phyloP scores from a whole-genome alignment of 1,140 invertebrate genomes.

The Solenopsis invicta region DNA sequence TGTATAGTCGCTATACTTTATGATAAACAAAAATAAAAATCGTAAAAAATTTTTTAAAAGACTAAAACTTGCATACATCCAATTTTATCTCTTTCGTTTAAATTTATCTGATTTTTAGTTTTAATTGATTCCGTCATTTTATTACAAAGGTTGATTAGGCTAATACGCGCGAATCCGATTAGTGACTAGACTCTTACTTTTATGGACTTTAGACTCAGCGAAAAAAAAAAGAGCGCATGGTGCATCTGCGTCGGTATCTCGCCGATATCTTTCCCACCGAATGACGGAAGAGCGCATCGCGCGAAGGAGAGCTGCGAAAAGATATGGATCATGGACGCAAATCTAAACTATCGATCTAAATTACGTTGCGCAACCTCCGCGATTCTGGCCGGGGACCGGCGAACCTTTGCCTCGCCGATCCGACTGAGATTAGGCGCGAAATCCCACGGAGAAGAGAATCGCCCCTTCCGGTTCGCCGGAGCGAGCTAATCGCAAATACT shows the following conservation, averaged over 20 bases:
- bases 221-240: constrained; percentile 4
- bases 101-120: no score
- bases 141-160: no score
- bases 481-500: constrained; percentile 56
- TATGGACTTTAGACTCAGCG: no score
- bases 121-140: no score
- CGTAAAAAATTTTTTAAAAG: no score
- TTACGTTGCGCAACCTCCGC: constrained; percentile 62
- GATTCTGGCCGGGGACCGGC: constrained; percentile 1
- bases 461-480: constrained; percentile 27
- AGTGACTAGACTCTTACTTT: no score
- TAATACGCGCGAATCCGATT: no score
- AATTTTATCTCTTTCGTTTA: no score
- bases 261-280: constrained; percentile 58
- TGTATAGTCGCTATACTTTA: no score
- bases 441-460: constrained; percentile 54
- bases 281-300: constrained; percentile 46
- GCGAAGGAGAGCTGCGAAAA: constrained; percentile 32
- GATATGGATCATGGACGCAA: constrained; percentile 57
- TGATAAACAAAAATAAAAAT: no score
- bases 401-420: constrained; percentile 43
- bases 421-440: constrained; percentile 62
- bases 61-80: no score
- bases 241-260: constrained; percentile 15
- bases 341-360: constrained; percentile 76